These are phyloP conservation scores for Ciconia maguari DNA, from an alignment of 2,113 vertebrate genomes.

Conservation along the genomic window DNA sequence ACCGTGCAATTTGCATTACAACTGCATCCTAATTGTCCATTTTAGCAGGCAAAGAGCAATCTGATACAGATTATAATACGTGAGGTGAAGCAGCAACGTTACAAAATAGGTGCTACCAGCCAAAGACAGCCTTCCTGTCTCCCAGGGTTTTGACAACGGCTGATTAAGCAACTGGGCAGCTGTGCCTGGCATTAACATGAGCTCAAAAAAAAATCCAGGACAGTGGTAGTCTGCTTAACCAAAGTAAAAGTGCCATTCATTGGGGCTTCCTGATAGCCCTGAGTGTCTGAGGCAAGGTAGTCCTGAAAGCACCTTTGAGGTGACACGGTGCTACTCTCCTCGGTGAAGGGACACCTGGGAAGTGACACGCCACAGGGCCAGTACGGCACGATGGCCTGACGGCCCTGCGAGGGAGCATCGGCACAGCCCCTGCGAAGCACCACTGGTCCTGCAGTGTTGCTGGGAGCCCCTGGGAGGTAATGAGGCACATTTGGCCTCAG, in stretches of 20 bases:
- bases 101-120: neutral
- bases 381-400: neutral
- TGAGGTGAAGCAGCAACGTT: neutral
- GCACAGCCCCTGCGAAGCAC: neutral
- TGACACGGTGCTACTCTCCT: neutral
- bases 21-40: neutral
- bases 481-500: accelerated
- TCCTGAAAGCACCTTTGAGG: neutral
- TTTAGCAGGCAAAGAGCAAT: constrained; percentile 24
- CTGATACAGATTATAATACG: neutral
- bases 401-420: neutral
- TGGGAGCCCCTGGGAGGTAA: neutral
- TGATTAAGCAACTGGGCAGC: neutral
- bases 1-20: neutral
- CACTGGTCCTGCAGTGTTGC: accelerated
- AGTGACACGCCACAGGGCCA: neutral
- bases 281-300: neutral
- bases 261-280: neutral
- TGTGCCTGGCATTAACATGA: neutral
- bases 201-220: neutral
- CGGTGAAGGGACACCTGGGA: neutral
- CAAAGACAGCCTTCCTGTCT: neutral
- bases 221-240: neutral
- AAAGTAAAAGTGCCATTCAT: neutral
- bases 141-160: neutral